These are phyloP conservation scores for Thaleichthys pacificus DNA, from an alignment of 2,797 vertebrate genomes.

Conservation along the genomic window DNA sequence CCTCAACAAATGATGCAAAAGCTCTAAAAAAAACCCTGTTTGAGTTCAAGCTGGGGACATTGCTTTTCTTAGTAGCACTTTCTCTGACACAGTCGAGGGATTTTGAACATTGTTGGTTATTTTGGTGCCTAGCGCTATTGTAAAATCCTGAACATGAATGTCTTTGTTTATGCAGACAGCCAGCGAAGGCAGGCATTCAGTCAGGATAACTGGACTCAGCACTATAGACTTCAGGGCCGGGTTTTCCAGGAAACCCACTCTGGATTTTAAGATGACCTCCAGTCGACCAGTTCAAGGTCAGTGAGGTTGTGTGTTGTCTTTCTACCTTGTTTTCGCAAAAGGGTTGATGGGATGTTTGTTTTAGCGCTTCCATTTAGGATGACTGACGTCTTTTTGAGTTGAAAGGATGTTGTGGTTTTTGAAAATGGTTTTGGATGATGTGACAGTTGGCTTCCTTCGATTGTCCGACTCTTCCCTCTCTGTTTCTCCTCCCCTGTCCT, in stretches of 20 bases:
- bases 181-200: slow-evolving; percentile 91
- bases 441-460: not conserved
- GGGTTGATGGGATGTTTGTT: not conserved
- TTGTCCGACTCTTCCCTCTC: not conserved
- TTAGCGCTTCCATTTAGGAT: not conserved
- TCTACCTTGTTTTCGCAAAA: not conserved
- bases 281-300: slow-evolving; percentile 93
- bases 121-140: not conserved
- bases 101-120: not conserved
- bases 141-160: not conserved
- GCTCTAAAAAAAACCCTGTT: not conserved
- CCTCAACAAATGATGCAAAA: not conserved
- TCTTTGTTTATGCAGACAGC: slow-evolving; percentile 76
- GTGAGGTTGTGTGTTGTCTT: slow-evolving; percentile 36
- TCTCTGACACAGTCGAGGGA: too few species aligned
- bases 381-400: not conserved
- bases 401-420: not conserved
- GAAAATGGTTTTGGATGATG: not conserved
- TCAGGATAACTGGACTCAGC: slow-evolving; percentile 95
- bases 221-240: slow-evolving; percentile 93
- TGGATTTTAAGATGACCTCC: slow-evolving; percentile 89
- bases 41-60: too few species aligned
- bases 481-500: not conserved
- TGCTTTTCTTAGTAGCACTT: too few species aligned
- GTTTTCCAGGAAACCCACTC: slow-evolving; percentile 87